Conservation (phyloP, 2,888 invertebrate genomes). For the Pelosia muscerda region DNA sequence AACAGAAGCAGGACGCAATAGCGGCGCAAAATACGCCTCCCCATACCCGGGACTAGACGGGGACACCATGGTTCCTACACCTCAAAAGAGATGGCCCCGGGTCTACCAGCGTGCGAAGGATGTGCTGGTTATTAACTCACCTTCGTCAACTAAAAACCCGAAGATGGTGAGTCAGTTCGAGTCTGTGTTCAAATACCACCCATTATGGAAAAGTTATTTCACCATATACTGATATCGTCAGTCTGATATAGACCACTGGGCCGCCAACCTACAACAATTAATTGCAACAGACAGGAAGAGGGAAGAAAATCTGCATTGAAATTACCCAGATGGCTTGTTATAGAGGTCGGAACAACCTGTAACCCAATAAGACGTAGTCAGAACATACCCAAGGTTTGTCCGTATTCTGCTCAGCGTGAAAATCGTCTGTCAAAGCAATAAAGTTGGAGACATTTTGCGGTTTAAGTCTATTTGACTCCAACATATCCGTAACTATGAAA, state of each 20-base stretch:
- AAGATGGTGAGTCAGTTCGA: no score
- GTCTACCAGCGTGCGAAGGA: no score
- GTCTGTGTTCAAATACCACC: no score
- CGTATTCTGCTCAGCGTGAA: neutral
- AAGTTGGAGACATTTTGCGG: neutral
- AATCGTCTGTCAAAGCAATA: neutral
- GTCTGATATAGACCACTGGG: neutral
- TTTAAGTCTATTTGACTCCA: neutral
- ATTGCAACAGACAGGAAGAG: neutral
- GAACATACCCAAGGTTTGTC: neutral
- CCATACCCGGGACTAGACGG: no score
- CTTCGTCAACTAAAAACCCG: no score
- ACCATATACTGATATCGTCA: neutral
- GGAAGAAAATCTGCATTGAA: neutral
- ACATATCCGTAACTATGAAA: neutral
- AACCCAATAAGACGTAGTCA: no score
- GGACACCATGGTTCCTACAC: no score
- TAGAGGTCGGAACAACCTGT: neutral
- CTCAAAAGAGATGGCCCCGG: no score
- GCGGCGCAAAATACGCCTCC: no score
- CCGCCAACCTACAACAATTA: neutral
- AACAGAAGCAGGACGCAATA: no score
- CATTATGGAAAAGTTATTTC: neutral
- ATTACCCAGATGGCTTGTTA: neutral
- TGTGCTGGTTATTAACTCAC: no score